These are phyloP conservation scores for Fulmarus glacialis DNA, from an alignment of 2,113 vertebrate genomes.

Conservation along the genomic window DNA sequence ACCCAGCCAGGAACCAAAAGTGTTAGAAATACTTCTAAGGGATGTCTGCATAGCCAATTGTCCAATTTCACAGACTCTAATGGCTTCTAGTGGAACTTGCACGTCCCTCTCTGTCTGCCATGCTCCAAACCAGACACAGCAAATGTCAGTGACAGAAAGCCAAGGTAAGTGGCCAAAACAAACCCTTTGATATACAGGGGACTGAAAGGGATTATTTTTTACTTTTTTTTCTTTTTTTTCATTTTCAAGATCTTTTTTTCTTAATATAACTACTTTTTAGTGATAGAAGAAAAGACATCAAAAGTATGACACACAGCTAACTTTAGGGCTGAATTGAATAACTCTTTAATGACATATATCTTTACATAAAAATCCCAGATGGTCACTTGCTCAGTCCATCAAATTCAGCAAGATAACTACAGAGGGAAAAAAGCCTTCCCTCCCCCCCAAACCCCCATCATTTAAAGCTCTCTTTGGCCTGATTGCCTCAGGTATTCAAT, in stretches of 20 bases:
- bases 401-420: not conserved
- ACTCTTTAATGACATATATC: not conserved
- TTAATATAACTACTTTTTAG: not conserved
- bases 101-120: not conserved
- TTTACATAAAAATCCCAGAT: not conserved
- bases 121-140: not conserved
- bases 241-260: not conserved
- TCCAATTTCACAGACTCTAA: slow-evolving; percentile 28
- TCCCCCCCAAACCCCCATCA: no score
- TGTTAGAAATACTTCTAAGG: slow-evolving; percentile 2
- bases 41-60: slow-evolving; percentile 37
- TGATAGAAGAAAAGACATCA: not conserved
- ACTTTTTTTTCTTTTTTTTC: not conserved
- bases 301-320: not conserved
- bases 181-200: not conserved
- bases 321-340: not conserved
- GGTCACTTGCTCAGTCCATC: not conserved
- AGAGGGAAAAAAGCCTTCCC: not conserved
- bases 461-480: not conserved
- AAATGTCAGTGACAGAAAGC: not conserved
- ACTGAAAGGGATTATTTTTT: not conserved
- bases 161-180: slow-evolving; percentile 15
- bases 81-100: not conserved
- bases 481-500: not conserved
- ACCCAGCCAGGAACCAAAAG: not conserved